Evolutionary conservation across 2,797 vertebrate genomes (phyloP), one percentile per base, ranked within the genome.

Genomic region (Rhinatrema bivittatum): DNA sequence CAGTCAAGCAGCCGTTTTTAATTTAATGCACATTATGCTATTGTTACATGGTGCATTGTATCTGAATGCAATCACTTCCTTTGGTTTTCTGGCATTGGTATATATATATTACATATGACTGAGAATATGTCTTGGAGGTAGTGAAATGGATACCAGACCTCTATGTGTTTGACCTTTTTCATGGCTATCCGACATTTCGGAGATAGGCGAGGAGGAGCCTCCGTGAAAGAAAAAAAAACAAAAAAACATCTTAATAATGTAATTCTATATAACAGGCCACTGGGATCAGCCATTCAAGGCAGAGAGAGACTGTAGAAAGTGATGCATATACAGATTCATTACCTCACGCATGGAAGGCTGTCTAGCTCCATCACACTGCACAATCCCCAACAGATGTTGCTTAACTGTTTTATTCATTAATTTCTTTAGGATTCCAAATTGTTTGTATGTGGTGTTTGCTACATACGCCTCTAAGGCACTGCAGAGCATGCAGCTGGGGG

Each of bases 51-150:
- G 70, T 68, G 73, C 80, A 82, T 82, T 87, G 80, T 79, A 74
- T 70, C 73, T 68, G 77, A 70, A 85, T 87, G 78, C 47, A 75
- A 85, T 91, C 79, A 87, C 67, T 91, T 91, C 85, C 82, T 85
- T 65, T 57, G 60, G 63, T 40, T 63, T 68, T 61, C 60, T 84
- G 80, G 75, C 78, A 79, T 65, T 55, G 61, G 62, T 36, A 42
- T 68, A 38, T 48, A 67, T 50, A 62, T 70, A 87, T 87, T 86
- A 83, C 74, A 76, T 76, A 82, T 53, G 65, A 69, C 56, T 16
- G 13, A 65, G 72, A 63, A 68, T 75, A 83, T 64, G 69, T 70
- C 67, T 66, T 72, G 36, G 38, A 54, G 70, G 49, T 47, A 62
- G 31, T 60, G 65, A 66, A 79, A 68, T 51, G 60, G 65, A 74